Percentiles rank a stretch among this genome's conserved stretches.
Evolutionary conservation across 1,140 invertebrate species (phyloP).

Genomic region (Eubasilissa regina): DNA sequence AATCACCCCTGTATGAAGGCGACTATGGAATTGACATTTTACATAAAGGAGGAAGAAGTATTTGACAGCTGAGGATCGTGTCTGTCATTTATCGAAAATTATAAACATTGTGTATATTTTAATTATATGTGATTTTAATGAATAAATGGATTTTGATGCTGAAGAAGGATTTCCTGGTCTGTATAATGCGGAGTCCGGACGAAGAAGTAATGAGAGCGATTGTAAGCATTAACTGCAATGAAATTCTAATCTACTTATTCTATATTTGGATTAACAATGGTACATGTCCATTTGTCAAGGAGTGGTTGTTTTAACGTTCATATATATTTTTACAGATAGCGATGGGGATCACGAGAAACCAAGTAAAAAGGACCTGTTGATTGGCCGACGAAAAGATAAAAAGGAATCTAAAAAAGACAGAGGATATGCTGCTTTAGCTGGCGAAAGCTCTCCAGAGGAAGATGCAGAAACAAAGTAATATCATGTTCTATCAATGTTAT

Average conservation of each 20-base stretch:
- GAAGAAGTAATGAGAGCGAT: constrained; percentile 87
- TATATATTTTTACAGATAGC: constrained; percentile 73
- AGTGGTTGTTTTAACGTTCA: constrained; percentile 5
- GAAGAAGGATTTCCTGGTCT: constrained; percentile 93
- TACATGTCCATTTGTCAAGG: neutral
- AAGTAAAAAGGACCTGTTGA: constrained; percentile 83
- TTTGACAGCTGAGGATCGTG: constrained; percentile 9
- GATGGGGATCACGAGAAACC: constrained; percentile 84
- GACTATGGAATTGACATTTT: no score
- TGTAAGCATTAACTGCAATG: constrained; percentile 76
- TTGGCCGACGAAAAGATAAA: constrained; percentile 83
- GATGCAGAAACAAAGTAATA: constrained; percentile 86
- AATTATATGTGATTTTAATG: neutral
- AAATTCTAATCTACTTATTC: constrained; percentile 33
- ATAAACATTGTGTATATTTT: constrained; percentile 19
- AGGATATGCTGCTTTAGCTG: constrained; percentile 92
- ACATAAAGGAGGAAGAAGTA: neutral
- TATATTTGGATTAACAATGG: neutral
- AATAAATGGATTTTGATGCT: constrained; percentile 75
- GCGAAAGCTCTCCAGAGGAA: constrained; percentile 93
- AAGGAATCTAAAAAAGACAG: constrained; percentile 89
- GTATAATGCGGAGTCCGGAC: constrained; percentile 84
- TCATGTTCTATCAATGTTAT: constrained; percentile 5
- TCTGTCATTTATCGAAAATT: constrained; percentile 9
- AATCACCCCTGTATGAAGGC: no score